Evolutionary conservation across 2,113 vertebrate genomes (phyloP), one percentile per base, ranked within the genome.

Genomic region (Alligator sinensis): DNA sequence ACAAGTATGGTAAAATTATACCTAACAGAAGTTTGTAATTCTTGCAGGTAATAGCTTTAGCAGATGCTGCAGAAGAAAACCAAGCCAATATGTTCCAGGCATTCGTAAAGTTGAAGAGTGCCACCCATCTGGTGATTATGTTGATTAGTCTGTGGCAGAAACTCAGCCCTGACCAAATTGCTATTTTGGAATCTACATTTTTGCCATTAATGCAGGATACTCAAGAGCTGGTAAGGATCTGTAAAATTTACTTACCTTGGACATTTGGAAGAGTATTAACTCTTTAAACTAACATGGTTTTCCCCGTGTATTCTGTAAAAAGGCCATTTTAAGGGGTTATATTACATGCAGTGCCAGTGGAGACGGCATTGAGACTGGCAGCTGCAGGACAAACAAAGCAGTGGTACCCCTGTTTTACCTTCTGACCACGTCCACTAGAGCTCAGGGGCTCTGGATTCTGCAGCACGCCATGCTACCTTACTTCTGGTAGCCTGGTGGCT

Each of bases 111-210:
- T 97, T 99, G 96, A 97, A 98, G 72, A 98, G 99, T 92, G 98
- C 98, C 96, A 99, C 98, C 24, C 99, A 98, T 93, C 96, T 99
- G 87, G 92, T 99, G 90, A 98, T 99, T 91, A 96, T 98, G 92
- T 98, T 99, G 91, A 96, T 99, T 55, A 97, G 98, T 27, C 98
- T 99, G 95, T 98, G 99, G 99, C 99, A 99, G 96, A 98, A 98
- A 91, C 98, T 99, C 64, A 98, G 95, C 55, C 2, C 96, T 1
- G 99, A 99, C 80, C 99, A 99, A 97, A 96, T 97, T 1, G 92
- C 92, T 94, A 98, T 99, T 96, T 97, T 99, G 96, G 98, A 99
- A 97, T 99, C 99, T 28, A 98, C 99, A 0, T 98, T 99, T 95
- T 97, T 99, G 92, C 99, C 99, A 0, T 97, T 99, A 88, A 98